A percentile compares a stretch with the other conserved stretches of the same genome.
Conservation (phyloP, 2,888 invertebrate genomes). For the Heliothis peltigera region DNA sequence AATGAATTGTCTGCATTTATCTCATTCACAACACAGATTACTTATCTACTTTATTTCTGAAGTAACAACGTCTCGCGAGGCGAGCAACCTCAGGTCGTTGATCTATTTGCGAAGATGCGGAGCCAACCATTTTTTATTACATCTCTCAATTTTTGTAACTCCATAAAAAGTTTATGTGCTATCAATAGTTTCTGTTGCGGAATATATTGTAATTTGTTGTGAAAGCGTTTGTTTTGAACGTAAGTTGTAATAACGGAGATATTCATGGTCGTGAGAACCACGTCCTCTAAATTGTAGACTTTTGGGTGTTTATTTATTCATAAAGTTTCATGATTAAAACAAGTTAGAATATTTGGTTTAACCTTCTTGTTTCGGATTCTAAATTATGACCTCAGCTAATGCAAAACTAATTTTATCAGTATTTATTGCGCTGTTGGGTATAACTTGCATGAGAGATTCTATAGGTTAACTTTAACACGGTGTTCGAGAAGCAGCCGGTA, state of each 20-base stretch:
- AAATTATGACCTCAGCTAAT: constrained; percentile 10
- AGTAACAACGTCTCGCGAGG: constrained; percentile 48
- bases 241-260: constrained; percentile 21
- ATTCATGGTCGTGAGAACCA: constrained; percentile 28
- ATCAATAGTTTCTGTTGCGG: constrained; percentile 30
- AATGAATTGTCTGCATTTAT: constrained; percentile 47
- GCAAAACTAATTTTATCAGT: neutral
- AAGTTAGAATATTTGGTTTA: constrained; percentile 24
- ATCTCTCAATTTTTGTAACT: constrained; percentile 48
- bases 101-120: constrained; percentile 63
- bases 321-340: constrained; percentile 25
- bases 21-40: constrained; percentile 54
- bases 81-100: constrained; percentile 61
- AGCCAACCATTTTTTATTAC: constrained; percentile 52
- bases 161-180: constrained; percentile 47
- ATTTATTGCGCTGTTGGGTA: constrained; percentile 1
- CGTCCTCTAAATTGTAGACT: constrained; percentile 39
- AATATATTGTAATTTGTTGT: constrained; percentile 31
- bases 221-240: constrained; percentile 35
- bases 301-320: constrained; percentile 28
- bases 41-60: constrained; percentile 54
- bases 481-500: constrained; percentile 11
- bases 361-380: constrained; percentile 14
- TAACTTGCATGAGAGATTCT: too few species aligned
- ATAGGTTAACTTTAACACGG: neutral